Percentiles rank a stretch among this genome's conserved stretches.
Conservation (phyloP, 2,888 invertebrate species). For the Ectobius pallidus region DNA sequence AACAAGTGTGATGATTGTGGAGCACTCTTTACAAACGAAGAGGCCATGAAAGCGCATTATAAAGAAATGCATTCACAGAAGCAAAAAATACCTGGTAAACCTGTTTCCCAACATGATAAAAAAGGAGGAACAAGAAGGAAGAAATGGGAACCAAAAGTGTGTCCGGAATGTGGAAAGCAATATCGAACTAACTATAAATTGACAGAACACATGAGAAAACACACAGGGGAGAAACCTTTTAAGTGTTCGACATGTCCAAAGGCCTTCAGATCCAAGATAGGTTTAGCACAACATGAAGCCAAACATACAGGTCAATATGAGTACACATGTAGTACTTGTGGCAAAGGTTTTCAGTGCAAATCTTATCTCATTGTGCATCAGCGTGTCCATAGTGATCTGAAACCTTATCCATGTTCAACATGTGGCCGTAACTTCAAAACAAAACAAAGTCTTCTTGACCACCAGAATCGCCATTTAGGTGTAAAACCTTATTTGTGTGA, state of each 20-base stretch:
- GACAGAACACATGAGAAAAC: constrained; percentile 61
- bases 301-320: constrained; percentile 65
- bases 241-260: constrained; percentile 63
- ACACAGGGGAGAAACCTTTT: constrained; percentile 65
- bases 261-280: constrained; percentile 65
- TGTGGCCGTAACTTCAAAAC: constrained; percentile 65
- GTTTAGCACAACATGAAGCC: constrained; percentile 64
- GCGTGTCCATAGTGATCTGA: constrained; percentile 63
- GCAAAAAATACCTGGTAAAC: constrained; percentile 14
- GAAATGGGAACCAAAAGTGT: constrained; percentile 57
- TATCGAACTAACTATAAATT: constrained; percentile 63
- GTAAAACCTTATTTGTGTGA: constrained; percentile 65
- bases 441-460: constrained; percentile 64
- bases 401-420: constrained; percentile 63
- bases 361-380: constrained; percentile 66
- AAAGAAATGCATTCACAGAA: constrained; percentile 49
- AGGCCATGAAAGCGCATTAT: constrained; percentile 53
- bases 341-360: constrained; percentile 66
- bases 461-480: constrained; percentile 65
- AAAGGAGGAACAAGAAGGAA: constrained; percentile 46
- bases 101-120: constrained; percentile 17
- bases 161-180: constrained; percentile 62
- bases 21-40: constrained; percentile 56
- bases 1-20: constrained; percentile 55
- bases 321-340: constrained; percentile 63